A percentile compares a stretch with the other conserved stretches of the same genome.
phyloP scores from a whole-genome alignment of 2,888 invertebrate species.

The Leptopilina drosophilae region DNA sequence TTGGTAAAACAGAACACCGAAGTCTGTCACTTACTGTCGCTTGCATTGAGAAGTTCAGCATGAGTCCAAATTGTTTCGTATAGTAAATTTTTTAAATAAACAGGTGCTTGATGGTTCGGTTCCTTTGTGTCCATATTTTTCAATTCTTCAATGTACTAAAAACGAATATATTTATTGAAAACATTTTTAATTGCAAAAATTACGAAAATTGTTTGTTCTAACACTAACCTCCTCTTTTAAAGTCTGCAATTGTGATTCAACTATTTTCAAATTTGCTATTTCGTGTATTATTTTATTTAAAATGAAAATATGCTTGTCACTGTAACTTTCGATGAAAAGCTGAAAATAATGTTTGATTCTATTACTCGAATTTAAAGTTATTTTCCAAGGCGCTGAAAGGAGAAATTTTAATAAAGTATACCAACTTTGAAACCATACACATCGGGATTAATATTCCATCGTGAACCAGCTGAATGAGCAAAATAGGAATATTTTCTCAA shows the following conservation, averaged over 20 bases:
- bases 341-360: too few species aligned
- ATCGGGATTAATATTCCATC: constrained; percentile 87
- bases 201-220: too few species aligned
- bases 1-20: too few species aligned
- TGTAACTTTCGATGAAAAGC: constrained; percentile 92
- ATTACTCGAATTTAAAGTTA: too few species aligned
- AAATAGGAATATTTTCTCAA: constrained; percentile 86
- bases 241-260: constrained; percentile 87
- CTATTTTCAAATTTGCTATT: constrained; percentile 90
- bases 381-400: too few species aligned
- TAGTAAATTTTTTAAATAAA: constrained; percentile 89
- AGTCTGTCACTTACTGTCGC: constrained; percentile 82
- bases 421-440: constrained; percentile 92
- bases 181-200: too few species aligned
- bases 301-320: constrained; percentile 90
- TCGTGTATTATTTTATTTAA: constrained; percentile 91
- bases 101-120: constrained; percentile 92
- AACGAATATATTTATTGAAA: too few species aligned
- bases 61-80: constrained; percentile 94
- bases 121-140: constrained; percentile 96
- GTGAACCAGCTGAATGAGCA: constrained; percentile 75
- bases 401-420: too few species aligned
- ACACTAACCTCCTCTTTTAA: constrained; percentile 87
- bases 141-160: constrained; percentile 87
- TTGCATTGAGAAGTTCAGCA: constrained; percentile 89